Base-by-base conservation (phyloP, 2,797 vertebrate genomes). In the Enteromius anoplus region DNA sequence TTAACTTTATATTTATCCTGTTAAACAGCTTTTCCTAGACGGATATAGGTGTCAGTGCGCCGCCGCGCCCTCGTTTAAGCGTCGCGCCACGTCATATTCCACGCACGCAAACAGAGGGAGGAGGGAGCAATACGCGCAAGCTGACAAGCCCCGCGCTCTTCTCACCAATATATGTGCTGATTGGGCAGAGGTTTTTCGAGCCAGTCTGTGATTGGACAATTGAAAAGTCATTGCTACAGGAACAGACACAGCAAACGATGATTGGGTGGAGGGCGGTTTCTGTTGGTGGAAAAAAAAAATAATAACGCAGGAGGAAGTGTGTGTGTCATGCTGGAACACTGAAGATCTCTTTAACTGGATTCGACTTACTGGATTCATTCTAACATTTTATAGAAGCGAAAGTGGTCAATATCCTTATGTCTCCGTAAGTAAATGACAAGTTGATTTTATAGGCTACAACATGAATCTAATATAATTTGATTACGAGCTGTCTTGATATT, bases 61-160 rank as follows among this genome's bases (percentile, higher is more conserved):
- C 79, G 51, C 85, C 86, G 53, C 85, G 68, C 79, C 86, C 79
- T 45, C 29, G 26, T 60, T 60, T 51, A 60, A 81, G 64, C 45
- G n/a, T 11, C 73, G 14, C 66, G 86, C 86, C 86, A 87, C 86
- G 86, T 87, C 86, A 87, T 40, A 71, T 37, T 75, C 71, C 66
- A 83, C 82, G 82, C 40, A 78, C 19, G 76, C 71, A 70, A 10
- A 42, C 42, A 64, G 62, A 78, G 62, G 2, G 53, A 76, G 55
- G 62, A 45, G 69, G 51, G 5, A 60, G 3, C 26, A 49, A 42
- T 5, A 19, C 15, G 1, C 66, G 5, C 2, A 21, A 8, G 0
- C 15, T 34, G 15, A 42, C 32, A 80, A 58, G 47, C 7, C 47
- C 34, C 58, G 23, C 34, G 47, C 49, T 4, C 7, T 32, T 26